A percentile compares a stretch with the other conserved stretches of the same genome.
phyloP scores from a whole-genome alignment of 2,113 vertebrate species.

The Entomyzon cyanotis region DNA sequence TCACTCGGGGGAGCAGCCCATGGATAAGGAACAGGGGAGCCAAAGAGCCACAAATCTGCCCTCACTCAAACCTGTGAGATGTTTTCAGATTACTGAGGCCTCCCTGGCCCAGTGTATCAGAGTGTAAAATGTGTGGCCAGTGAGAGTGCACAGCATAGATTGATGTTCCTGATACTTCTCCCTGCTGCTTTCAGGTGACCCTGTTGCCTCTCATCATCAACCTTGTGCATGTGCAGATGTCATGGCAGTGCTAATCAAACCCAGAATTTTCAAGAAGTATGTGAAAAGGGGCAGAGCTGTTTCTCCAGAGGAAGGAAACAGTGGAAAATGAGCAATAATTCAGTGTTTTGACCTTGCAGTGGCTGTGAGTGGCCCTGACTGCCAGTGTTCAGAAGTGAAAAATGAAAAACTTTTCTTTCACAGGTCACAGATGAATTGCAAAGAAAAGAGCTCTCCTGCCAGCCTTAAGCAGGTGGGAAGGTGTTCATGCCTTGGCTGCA shows the following conservation, averaged over 20 bases:
- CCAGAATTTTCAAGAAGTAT: rapidly evolving
- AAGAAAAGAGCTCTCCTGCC: background rate
- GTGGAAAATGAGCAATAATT: background rate
- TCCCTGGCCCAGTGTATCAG: background rate
- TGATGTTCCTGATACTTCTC: background rate
- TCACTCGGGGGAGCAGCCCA: background rate
- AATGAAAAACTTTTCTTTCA: background rate
- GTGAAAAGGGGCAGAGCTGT: background rate
- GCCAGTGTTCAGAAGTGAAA: background rate
- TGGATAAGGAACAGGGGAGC: background rate
- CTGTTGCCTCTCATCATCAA: rapidly evolving
- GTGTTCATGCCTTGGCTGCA: background rate
- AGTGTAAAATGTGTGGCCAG: background rate
- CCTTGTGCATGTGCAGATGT: rapidly evolving
- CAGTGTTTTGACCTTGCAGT: background rate
- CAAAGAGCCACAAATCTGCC: background rate
- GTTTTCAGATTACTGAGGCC: background rate
- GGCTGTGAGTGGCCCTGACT: rapidly evolving
- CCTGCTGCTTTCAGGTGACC: background rate
- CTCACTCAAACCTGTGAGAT: background rate
- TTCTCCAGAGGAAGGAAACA: background rate
- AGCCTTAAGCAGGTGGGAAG: background rate
- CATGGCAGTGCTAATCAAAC: background rate
- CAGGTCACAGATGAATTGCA: background rate
- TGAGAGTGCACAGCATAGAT: background rate